These are phyloP conservation scores for Drepana arcuata DNA, from an alignment of 1,140 invertebrate genomes.

Conservation along the genomic window DNA sequence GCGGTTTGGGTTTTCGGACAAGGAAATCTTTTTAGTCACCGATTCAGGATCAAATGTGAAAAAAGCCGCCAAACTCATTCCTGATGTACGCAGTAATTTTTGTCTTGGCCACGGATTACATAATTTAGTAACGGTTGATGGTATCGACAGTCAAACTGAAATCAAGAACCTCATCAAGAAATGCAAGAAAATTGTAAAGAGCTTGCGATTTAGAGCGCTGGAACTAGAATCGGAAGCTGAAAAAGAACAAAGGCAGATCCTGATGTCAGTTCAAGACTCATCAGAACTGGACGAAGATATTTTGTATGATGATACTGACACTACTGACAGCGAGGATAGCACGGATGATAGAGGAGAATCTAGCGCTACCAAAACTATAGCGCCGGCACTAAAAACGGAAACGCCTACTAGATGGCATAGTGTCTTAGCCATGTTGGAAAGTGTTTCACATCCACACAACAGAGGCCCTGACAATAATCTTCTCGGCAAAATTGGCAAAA, in stretches of 20 bases:
- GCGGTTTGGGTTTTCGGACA: neutral
- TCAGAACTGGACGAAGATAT: no score
- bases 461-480: no score
- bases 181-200: neutral
- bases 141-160: neutral
- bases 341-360: no score
- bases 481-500: no score
- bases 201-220: neutral
- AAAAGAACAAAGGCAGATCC: neutral
- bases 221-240: neutral
- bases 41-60: neutral
- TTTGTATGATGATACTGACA: no score
- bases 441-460: no score
- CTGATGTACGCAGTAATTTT: neutral
- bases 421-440: no score
- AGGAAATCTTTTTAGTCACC: neutral
- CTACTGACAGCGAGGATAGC: no score
- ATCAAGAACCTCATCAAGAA: neutral
- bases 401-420: no score
- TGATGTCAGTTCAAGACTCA: no score
- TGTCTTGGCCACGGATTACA: neutral
- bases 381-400: no score
- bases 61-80: neutral
- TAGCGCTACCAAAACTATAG: no score
- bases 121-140: neutral